Conservation (phyloP, 2,888 invertebrate genomes). For the Drosophila austrosaltans region DNA sequence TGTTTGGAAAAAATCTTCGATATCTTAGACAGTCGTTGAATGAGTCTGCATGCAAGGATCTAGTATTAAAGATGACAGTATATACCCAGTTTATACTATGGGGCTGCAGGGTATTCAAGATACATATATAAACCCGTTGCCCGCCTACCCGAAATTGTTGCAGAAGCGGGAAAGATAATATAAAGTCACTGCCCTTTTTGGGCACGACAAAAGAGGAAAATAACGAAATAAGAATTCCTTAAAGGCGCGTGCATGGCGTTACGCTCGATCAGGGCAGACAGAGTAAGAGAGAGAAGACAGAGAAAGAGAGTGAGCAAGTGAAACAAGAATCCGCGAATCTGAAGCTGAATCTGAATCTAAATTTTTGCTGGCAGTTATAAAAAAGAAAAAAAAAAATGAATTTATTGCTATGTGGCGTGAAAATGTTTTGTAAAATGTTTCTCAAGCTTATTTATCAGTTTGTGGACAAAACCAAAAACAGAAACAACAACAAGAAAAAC, state of each 20-base stretch:
- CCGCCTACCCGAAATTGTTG: slow-evolving; percentile 31
- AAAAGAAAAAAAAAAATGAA: slow-evolving; percentile 17
- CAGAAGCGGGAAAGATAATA: slow-evolving; percentile 7
- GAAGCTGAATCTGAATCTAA: not conserved
- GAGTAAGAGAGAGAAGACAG: slow-evolving; percentile 1
- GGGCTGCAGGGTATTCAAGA: slow-evolving; percentile 21
- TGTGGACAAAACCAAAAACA: slow-evolving; percentile 26
- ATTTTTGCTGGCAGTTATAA: slow-evolving; percentile 19
- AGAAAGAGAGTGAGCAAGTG: not conserved
- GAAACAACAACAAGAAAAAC: not conserved
- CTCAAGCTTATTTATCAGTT: slow-evolving; percentile 30
- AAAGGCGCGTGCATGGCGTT: slow-evolving; percentile 69
- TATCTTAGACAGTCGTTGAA: no score
- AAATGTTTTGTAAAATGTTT: slow-evolving; percentile 20
- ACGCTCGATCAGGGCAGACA: slow-evolving; percentile 45
- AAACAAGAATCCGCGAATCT: slow-evolving; percentile 12
- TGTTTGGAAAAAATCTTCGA: no score
- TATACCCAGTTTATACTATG: slow-evolving; percentile 1
- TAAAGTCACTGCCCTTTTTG: slow-evolving; percentile 69
- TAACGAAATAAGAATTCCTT: slow-evolving; percentile 15
- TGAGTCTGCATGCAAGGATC: no score
- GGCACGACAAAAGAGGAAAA: slow-evolving; percentile 42
- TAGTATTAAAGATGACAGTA: no score
- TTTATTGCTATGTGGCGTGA: slow-evolving; percentile 44
- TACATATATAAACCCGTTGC: slow-evolving; percentile 29